Base-by-base conservation (phyloP, 2,888 invertebrate genomes). In the Ditula angustiorana region DNA sequence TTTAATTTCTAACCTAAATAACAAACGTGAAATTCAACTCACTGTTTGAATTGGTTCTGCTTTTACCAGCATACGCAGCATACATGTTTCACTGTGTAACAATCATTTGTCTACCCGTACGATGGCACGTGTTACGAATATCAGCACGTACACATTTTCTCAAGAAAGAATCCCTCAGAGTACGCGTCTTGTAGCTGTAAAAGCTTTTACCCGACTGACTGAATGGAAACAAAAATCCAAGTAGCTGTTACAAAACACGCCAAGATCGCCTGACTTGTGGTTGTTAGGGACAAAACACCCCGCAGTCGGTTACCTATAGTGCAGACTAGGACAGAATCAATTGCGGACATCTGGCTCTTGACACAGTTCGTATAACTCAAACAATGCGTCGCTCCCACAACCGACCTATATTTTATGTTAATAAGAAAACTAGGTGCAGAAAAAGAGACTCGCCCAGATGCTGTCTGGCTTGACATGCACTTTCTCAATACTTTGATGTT, bases 21-120 rank as follows among this genome's bases (percentile, higher is more conserved):
- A n/a, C n/a, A n/a, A 41, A 41, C 3, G 0, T 41, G 8, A 10
- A 41, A 19, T 2, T 5, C 13, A 11, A 58, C 63, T 58, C 33
- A 63, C 63, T 35, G 63, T 63, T 58, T 4, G 63, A 63, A 41
- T 63, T 58, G 0, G 58, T 65, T 37, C 26, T 28, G 53, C 33
- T 35, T 65, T 65, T 60, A 28, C 63, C 50, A 11, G 52, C 11
- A 52, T 61, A 61, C 26, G 28, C 10, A 11, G 60, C 23, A 44
- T 52, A 61, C 60, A 52, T 61, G 33, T 33, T 33, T 56, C 28
- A 49, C 41, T 24, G 28, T 23, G n/a, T 19, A 24, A 24, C 56
- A 52, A 30, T 57, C 30, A 57, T 62, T 57, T 57, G 57, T 62
- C 23, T 19, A 50, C 24, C 61, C 21, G 21, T 47, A 28, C 24